Base-by-base conservation (phyloP, 2,888 invertebrate species). In the Ashinkailepas kermadecensis region DNA sequence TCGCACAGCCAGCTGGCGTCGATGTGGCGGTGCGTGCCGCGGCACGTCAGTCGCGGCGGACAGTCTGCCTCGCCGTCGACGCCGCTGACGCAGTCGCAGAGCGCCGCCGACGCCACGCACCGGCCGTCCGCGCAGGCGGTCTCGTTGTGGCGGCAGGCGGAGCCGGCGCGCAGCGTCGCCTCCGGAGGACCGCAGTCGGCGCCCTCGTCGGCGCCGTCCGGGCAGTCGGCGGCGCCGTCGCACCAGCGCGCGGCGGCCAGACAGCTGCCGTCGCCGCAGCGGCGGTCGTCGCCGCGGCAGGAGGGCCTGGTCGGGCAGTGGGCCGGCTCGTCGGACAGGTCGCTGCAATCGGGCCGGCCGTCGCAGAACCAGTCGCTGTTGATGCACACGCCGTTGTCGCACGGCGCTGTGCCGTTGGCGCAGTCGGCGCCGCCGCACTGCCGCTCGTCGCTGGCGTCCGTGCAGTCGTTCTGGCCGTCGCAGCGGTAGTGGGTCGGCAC, bases 371-470 rank as follows among this genome's bases (percentile, higher is more conserved):
- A 91, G 80, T 90, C 84, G 13, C 84, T 83, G 39, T 85, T 84
- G 70, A 86, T 84, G 82, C 86, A 86, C 3, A 83, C 85, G 80
- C 81, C 82, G 54, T 25, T 67, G 57, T 81, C 81, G 56, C 83
- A 83, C 57, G 83, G 81, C 78, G 85, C 85, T 21, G 84, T 84
- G 23, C 91, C 89, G 0, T 92, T 91, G 0, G 93, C 93, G 87
- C 84, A 84, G 54, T 57, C 78, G 59, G 82, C 80, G 58, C 83
- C 83, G 67, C 83, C 81, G 78, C 86, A 85, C 25, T 84, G 84
- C n/a, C 90, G 89, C 87, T 95, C 95, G 87, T 95, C 95, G 0
- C 93, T 91, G 1, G 93, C 94, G 88, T 95, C 94, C 1, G 91
- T 91, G 86, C 95, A 95, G 86, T 95, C 91, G 15, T 91, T 91